Evolutionary conservation across 1,140 invertebrate species (phyloP).

Genomic region (Trichonephila clavata): DNA sequence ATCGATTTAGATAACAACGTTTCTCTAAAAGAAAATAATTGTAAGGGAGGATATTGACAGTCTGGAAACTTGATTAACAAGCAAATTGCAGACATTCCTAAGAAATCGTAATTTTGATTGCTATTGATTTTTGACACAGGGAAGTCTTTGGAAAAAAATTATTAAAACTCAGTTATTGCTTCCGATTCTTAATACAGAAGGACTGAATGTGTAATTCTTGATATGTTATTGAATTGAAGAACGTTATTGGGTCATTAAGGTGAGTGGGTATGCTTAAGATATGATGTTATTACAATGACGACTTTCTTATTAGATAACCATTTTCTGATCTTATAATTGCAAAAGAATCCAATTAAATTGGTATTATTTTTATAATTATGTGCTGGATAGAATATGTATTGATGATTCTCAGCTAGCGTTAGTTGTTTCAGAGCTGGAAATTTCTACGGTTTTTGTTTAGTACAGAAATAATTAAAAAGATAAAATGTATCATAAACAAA

Average conservation of each 20-base stretch:
- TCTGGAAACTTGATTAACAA: slow-evolving; percentile 16
- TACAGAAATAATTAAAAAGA: too few species aligned
- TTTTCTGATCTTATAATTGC: too few species aligned
- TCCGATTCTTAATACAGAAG: neutral
- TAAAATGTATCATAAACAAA: too few species aligned
- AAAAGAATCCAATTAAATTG: too few species aligned
- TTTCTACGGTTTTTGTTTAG: too few species aligned
- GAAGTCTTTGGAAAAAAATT: neutral
- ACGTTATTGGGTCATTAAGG: neutral
- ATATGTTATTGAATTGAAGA: neutral
- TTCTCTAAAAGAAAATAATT: slow-evolving; percentile 25
- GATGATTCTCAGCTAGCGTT: too few species aligned
- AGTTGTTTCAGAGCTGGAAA: too few species aligned
- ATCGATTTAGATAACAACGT: slow-evolving; percentile 42
- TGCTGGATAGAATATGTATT: too few species aligned
- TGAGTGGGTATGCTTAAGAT: neutral
- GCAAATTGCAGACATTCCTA: neutral
- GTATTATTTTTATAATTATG: too few species aligned
- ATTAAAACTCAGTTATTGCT: neutral
- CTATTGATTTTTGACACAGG: neutral
- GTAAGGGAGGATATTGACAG: slow-evolving; percentile 25
- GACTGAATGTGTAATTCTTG: neutral
- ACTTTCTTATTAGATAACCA: too few species aligned
- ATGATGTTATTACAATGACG: too few species aligned
- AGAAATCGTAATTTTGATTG: neutral